Evolutionary conservation across 2,113 vertebrate species (phyloP), one percentile per base, ranked within the genome.

Genomic region (Chunga burmeisteri): DNA sequence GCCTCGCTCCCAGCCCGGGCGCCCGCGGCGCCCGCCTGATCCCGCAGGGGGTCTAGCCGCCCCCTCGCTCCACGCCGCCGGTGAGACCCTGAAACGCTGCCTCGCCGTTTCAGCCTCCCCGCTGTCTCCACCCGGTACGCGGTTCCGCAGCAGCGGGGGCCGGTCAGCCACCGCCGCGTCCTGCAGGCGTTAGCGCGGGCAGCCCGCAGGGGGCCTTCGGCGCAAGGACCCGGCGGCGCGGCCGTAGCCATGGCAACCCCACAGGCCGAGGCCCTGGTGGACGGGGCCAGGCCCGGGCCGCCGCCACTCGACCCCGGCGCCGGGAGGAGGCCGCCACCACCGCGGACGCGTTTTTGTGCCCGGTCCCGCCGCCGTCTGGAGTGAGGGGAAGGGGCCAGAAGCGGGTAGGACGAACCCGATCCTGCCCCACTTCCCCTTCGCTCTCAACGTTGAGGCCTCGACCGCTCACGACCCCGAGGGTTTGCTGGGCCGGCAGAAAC

Each of bases 121-220:
- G 16, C 65, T 20, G 23, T n/a, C 11, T 19, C 18, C 34, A 15
- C 6, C 6, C 26, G 18, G 11, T 13, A 32, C 12, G 53, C 5
- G n/a, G 23, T 3, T 6, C 6, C 11, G 8, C 27, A 21, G 71
- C 17, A 5, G 17, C 13, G 7, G 2, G 3, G 10, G 2, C 27
- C 19, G 38, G 18, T 10, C 47, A 16, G 36, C 12, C 6, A 1
- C 20, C 13, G 6, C 42, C 6, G 6, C 9, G 26, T 14, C 5
- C 13, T 1, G 5, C 83, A 88, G 89, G 95, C 90, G 2, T 5
- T 23, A 0, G 0, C 0, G 1, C 0, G 4, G 72, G 1, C 90
- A 73, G 73, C 84, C 36, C 3, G 0, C 2, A 7, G 0, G 3
- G 55, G 42, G 7, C 77, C 67, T 71, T 22, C 3, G 1, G 0